Percentiles rank a stretch among this genome's conserved stretches.
Evolutionary conservation across 1,140 invertebrate species (phyloP).

Genomic region (Hestina assimilis): DNA sequence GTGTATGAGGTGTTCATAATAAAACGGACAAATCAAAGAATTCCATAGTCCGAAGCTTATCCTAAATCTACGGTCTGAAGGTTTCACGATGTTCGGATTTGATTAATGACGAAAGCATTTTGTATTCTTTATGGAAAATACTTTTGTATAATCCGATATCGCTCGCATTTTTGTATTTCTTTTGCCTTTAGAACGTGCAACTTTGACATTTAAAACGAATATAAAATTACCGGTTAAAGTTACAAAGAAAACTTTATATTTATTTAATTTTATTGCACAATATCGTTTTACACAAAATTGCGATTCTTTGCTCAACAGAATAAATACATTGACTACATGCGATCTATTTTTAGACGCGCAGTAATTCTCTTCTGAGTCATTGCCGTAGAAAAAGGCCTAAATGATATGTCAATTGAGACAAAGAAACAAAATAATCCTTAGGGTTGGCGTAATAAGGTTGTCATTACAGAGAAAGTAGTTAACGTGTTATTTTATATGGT

Average conservation of each 20-base stretch:
- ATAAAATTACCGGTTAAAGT: not conserved
- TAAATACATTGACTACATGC: constrained; percentile 26
- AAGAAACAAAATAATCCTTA: constrained; percentile 38
- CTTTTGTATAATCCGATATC: too few relatives aligned
- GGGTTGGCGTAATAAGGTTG: constrained; percentile 32
- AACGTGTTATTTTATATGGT: constrained; percentile 63
- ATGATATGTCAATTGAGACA: constrained; percentile 46
- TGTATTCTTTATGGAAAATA: too few relatives aligned
- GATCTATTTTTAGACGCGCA: constrained; percentile 57
- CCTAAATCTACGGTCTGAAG: too few relatives aligned
- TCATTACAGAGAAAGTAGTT: constrained; percentile 26
- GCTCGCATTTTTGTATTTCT: too few relatives aligned
- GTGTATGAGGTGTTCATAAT: too few relatives aligned
- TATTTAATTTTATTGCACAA: constrained; percentile 16
- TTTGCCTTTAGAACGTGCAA: too few relatives aligned
- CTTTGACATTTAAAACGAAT: not conserved
- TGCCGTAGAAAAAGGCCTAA: constrained; percentile 62
- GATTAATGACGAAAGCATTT: too few relatives aligned
- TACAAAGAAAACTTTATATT: constrained; percentile 2
- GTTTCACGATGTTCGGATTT: too few relatives aligned
- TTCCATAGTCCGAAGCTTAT: too few relatives aligned
- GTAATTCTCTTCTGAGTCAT: constrained; percentile 62
- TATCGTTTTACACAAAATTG: constrained; percentile 27
- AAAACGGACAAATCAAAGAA: not conserved
- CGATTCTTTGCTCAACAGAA: constrained; percentile 24